Base-by-base conservation (phyloP, 2,888 invertebrate species). In the Pimpla rufipes region DNA sequence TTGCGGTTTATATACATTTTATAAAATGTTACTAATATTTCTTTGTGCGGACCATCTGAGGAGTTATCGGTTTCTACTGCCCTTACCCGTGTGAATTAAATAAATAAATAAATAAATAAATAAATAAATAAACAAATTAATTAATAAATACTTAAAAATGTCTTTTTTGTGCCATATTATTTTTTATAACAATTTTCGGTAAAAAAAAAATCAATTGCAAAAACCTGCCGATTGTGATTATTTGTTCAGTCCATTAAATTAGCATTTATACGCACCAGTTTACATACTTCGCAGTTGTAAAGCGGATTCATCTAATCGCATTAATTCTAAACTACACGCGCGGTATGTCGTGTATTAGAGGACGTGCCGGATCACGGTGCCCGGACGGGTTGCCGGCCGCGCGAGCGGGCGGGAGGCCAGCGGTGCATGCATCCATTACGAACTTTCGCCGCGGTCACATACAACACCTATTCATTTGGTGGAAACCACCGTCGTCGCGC, bases 371-470 rank as follows among this genome's bases (percentile, higher is more conserved):
- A 62, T 62, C 37, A 37, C 37, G 16, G 62, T 37, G 62, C 18
- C 35, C 37, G n/a, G 55, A 71, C 42, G 23, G 23, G 55, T 55
- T 13, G 37, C 5, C 23, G 7, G 40, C n/a, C 29, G 29, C 29
- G 29, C 29, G n/a, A n/a, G 29, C 29, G 29, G 3, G 29, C 29
- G 29, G 3, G 29, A 16, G 42, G 37, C 42, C 71, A 42, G 35
- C 55, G 57, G 52, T 71, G 71, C 71, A 42, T 71, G 55, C 55
- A 71, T 71, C 71, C 55, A 57, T 71, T 71, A 71, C 57, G 71
- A 71, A 71, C 71, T 71, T 57, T 71, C 57, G 55, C 57, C 57
- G 55, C 29, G 55, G 42, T 57, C 62, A 37, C 62, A 62, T 40
- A 62, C 57, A 23, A 62, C 57, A 23, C 57, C 42, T 71, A 57